Conservation (phyloP, 2,113 vertebrate genomes). For the Candoia aspera region DNA sequence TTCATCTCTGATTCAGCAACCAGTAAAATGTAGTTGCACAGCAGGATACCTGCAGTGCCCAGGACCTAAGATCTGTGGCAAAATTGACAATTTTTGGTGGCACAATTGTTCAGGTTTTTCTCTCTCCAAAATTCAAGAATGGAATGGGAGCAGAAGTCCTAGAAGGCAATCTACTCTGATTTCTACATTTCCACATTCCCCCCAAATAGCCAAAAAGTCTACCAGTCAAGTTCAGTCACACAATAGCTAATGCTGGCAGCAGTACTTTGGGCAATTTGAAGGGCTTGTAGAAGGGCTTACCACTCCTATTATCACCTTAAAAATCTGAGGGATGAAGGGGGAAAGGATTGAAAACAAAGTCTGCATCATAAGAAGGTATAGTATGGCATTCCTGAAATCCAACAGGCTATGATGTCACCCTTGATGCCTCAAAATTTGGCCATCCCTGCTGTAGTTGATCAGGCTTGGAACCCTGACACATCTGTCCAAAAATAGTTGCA, state of each 20-base stretch:
- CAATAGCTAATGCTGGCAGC: neutral
- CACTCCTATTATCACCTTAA: neutral
- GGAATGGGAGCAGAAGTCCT: neutral
- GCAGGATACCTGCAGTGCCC: neutral
- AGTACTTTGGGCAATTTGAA: neutral
- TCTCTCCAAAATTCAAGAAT: neutral
- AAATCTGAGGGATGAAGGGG: neutral
- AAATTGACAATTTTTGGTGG: neutral
- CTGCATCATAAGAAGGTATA: neutral
- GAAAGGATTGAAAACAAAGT: neutral
- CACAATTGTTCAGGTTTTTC: neutral
- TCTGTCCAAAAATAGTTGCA: neutral
- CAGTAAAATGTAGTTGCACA: neutral
- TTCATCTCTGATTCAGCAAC: neutral
- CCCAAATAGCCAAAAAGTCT: neutral
- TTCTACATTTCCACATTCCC: neutral
- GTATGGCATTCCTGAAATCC: neutral
- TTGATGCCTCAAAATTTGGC: neutral
- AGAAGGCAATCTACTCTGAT: neutral
- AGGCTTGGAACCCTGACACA: neutral
- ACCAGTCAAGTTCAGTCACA: neutral
- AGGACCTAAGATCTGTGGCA: neutral
- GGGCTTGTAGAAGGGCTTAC: neutral
- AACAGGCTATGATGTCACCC: neutral
- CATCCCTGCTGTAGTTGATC: neutral